Conservation (phyloP, 2,888 invertebrate genomes). For the Drosophila borborema region DNA sequence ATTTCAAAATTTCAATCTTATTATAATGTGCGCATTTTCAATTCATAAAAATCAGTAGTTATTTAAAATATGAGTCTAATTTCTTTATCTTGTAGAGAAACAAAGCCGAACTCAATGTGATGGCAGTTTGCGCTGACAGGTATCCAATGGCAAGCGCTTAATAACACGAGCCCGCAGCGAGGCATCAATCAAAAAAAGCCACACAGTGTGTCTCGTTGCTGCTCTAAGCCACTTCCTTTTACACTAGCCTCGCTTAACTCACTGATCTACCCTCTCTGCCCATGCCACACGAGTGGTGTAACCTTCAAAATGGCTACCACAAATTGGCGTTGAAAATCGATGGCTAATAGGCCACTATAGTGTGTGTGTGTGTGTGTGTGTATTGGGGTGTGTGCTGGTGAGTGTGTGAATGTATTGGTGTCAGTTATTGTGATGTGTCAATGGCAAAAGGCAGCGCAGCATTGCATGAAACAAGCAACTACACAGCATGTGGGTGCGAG, state of each 20-base stretch:
- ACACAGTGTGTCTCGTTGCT: constrained; percentile 19
- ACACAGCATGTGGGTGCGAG: background rate
- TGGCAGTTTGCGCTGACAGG: constrained; percentile 46
- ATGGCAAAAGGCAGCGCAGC: constrained; percentile 59
- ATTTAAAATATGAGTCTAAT: constrained; percentile 9
- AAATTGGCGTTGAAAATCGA: constrained; percentile 74
- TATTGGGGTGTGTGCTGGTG: background rate
- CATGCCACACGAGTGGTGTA: constrained; percentile 22
- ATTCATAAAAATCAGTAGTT: background rate
- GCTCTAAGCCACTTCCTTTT: constrained; percentile 36
- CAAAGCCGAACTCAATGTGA: constrained; percentile 16
- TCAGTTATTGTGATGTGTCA: constrained; percentile 68
- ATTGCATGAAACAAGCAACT: constrained; percentile 43
- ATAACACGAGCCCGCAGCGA: constrained; percentile 41
- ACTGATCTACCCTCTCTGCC: background rate
- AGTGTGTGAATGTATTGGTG: constrained; percentile 9
- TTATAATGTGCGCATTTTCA: no score
- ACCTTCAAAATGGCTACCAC: constrained; percentile 69
- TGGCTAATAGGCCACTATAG: constrained; percentile 65
- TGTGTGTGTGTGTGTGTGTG: constrained; percentile 9
- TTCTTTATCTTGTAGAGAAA: background rate
- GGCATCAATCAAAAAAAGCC: constrained; percentile 58
- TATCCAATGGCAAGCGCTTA: constrained; percentile 43
- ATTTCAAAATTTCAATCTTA: background rate
- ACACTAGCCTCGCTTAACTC: background rate